Percentiles rank a stretch among this genome's conserved stretches.
Conservation (phyloP, 30 jellyfish, hydroid and myxozoan species). For the Sanderia malayensis region DNA sequence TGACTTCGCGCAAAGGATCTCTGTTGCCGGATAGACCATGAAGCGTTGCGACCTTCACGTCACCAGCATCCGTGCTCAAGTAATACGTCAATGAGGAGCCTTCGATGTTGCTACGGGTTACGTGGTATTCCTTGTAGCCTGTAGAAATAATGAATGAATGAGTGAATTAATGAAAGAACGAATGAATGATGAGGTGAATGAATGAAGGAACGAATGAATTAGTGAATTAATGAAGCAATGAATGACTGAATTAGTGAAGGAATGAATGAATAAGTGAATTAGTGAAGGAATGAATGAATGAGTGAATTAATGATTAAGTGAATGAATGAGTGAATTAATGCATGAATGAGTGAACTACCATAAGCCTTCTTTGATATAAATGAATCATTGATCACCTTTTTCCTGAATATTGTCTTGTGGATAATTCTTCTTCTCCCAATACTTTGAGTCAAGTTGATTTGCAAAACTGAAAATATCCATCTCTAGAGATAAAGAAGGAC, state of each 20-base stretch:
- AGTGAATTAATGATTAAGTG: neutral
- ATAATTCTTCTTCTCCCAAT: slow-evolving; percentile 57
- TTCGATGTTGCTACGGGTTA: slow-evolving; percentile 47
- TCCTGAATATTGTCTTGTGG: slow-evolving; percentile 29
- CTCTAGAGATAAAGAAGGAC: no score
- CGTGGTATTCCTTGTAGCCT: slow-evolving; percentile 63
- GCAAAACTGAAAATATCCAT: slow-evolving; percentile 62
- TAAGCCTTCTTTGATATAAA: neutral
- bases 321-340: neutral
- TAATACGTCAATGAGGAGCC: slow-evolving; percentile 31
- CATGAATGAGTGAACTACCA: neutral
- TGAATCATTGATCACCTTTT: slow-evolving; percentile 20
- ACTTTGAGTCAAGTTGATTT: slow-evolving; percentile 36
- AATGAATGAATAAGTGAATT: no score
- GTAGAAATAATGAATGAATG: no score
- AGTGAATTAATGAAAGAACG: no score
- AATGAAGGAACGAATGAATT: no score
- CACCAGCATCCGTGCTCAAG: slow-evolving; percentile 56
- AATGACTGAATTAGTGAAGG: no score
- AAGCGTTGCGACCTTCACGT: slow-evolving; percentile 51
- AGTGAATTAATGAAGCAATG: no score
- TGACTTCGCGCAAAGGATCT: slow-evolving; percentile 53
- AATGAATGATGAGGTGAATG: no score
- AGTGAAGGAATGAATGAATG: neutral
- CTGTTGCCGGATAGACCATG: slow-evolving; percentile 42